A percentile compares a stretch with the other conserved stretches of the same genome.
Conservation (phyloP, 2,797 vertebrate genomes). For the Acridotheres tristis region DNA sequence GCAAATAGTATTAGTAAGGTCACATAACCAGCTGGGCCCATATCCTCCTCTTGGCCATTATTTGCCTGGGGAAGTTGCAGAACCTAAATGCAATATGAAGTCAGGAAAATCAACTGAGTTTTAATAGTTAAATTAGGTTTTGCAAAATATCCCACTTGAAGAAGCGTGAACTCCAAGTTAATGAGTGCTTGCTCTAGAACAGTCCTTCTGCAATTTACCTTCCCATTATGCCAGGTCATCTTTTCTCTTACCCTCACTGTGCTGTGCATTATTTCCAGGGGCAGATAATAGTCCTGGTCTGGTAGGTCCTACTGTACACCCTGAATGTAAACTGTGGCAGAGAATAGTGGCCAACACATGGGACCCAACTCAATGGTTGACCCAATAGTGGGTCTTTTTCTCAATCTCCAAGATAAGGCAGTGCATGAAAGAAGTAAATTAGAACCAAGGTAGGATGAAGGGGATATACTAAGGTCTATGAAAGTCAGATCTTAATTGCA, state of each 20-base stretch:
- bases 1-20: neutral
- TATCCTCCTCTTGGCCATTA: neutral
- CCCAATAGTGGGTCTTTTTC: neutral
- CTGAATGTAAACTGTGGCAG: neutral
- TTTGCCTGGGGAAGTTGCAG: neutral
- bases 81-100: neutral
- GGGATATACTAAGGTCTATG: neutral
- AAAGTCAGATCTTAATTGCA: neutral
- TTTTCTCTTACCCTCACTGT: neutral
- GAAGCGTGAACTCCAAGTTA: neutral
- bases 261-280: neutral
- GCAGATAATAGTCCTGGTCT: neutral
- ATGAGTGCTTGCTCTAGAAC: neutral
- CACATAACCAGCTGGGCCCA: neutral
- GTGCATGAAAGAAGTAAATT: neutral
- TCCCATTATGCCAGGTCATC: neutral
- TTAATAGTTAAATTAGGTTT: neutral
- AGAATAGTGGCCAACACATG: neutral
- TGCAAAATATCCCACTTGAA: slow-evolving; percentile 2
- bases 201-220: neutral
- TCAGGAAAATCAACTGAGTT: slow-evolving; percentile 2
- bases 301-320: neutral
- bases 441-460: neutral
- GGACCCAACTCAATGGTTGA: neutral
- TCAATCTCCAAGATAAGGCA: neutral